A percentile compares a stretch with the other conserved stretches of the same genome.
These are phyloP conservation scores for Zosterops hypoxanthus DNA, from an alignment of 2,113 vertebrate species.

Conservation along the genomic window DNA sequence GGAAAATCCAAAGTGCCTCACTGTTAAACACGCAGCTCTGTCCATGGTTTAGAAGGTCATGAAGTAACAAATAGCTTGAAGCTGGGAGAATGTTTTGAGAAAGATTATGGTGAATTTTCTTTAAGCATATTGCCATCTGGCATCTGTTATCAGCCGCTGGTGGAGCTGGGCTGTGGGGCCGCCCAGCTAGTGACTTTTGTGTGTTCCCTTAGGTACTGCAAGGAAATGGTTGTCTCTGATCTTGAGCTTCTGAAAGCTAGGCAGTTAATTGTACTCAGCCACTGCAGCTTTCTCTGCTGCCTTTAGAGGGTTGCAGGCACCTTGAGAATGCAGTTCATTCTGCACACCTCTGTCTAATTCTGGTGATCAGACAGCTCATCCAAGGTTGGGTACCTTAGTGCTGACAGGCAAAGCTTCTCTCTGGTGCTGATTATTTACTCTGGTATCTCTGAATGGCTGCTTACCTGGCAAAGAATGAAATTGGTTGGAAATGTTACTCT, in stretches of 20 bases:
- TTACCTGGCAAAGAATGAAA: not conserved
- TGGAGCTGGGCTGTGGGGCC: not conserved
- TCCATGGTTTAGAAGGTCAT: not conserved
- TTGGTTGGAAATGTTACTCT: not conserved
- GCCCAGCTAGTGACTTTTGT: not conserved
- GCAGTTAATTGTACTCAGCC: not conserved
- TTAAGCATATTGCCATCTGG: not conserved
- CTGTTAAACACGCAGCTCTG: not conserved
- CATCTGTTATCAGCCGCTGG: not conserved
- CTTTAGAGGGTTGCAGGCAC: not conserved
- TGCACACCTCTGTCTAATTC: not conserved
- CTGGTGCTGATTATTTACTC: not conserved
- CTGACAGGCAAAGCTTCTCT: not conserved
- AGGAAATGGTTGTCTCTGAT: not conserved
- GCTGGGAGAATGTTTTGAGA: not conserved
- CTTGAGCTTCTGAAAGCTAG: not conserved
- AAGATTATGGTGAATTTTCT: not conserved
- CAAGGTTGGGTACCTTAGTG: not conserved
- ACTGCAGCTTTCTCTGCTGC: not conserved
- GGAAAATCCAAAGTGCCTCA: fast-evolving
- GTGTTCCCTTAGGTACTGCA: not conserved
- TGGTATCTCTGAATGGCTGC: not conserved
- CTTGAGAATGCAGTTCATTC: not conserved
- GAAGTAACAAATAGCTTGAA: not conserved
- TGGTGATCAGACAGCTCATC: not conserved